These are phyloP conservation scores for Drosophila suboccidentalis DNA, from an alignment of 2,888 invertebrate genomes.

Conservation along the genomic window DNA sequence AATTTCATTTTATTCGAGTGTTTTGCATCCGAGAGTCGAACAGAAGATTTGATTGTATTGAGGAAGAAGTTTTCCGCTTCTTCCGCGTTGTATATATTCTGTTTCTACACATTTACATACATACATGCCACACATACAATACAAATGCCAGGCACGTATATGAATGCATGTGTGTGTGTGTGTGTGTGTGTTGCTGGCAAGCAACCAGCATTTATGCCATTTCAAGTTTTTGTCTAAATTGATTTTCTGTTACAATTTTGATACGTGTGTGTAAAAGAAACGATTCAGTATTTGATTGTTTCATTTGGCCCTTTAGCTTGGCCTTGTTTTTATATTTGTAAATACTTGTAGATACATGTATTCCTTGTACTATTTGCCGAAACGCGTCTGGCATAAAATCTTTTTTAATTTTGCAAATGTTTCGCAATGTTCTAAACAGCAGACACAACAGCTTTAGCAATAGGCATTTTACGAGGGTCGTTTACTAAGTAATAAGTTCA, in stretches of 20 bases:
- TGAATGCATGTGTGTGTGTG: slow-evolving; percentile 9
- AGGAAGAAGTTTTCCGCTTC: slow-evolving; percentile 70
- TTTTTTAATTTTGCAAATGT: slow-evolving; percentile 66
- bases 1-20: slow-evolving; percentile 74
- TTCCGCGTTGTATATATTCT: slow-evolving; percentile 59
- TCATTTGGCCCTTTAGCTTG: slow-evolving; percentile 43
- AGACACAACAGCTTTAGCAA: slow-evolving; percentile 17
- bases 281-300: slow-evolving; percentile 69
- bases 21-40: slow-evolving; percentile 62
- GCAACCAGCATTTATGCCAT: slow-evolving; percentile 70
- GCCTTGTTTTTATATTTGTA: slow-evolving; percentile 33
- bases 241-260: slow-evolving; percentile 76
- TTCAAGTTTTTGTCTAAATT: slow-evolving; percentile 72
- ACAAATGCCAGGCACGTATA: slow-evolving; percentile 46
- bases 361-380: slow-evolving; percentile 26
- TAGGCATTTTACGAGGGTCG: slow-evolving; percentile 58
- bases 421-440: slow-evolving; percentile 14
- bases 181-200: slow-evolving; percentile 43
- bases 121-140: slow-evolving; percentile 16
- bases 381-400: slow-evolving; percentile 79
- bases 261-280: slow-evolving; percentile 29
- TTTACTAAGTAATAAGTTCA: slow-evolving; percentile 57
- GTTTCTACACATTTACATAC: slow-evolving; percentile 65
- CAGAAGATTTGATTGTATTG: slow-evolving; percentile 68
- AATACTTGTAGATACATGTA: slow-evolving; percentile 31